Evolutionary conservation across 2,888 invertebrate species (phyloP), one percentile per base, ranked within the genome.

Genomic region (Apeira syringaria): DNA sequence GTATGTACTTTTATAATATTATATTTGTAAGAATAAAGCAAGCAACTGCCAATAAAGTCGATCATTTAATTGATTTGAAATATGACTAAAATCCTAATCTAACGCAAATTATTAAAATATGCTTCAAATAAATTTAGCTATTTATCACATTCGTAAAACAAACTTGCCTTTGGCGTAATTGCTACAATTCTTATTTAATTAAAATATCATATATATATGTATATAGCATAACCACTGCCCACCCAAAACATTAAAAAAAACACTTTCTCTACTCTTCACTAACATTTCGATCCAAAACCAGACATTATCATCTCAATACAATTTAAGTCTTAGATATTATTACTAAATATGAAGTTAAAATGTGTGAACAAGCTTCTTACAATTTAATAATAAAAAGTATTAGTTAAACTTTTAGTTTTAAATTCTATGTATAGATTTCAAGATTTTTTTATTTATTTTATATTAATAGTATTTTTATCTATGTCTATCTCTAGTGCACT

Each of bases 321-420:
- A 59, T 73, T 74, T 75, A 65, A 81, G 69, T 74, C 79, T 85
- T 85, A 86, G 53, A 65, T 66, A 70, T 86, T 82, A 75, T 82
- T 83, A 79, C 76, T 83, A 82, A 78, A 79, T 88, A 88, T 77
- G 83, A 88, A 87, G 87, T 83, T 87, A 87, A 88, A 88, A 88
- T 79, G 85, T 86, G 87, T 88, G 89, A 89, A 88, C 86, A 89
- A 89, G 89, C 89, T 66, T 85, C 84, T 87, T 89, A 89, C 69
- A 76, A 72, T 80, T 71, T 81, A 80, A 80, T 86, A 86, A 86
- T 87, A 85, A 87, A 86, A 88, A 85, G 84, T 86, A 86, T 84
- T 86, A 87, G 79, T 82, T 86, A 83, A 85, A 84, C 76, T 86
- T 88, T 84, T 78, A 82, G 81, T 80, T 84, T 86, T 84, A 74